A percentile compares a stretch with the other conserved stretches of the same genome.
Conservation (phyloP, 2,113 vertebrate genomes). For the Suricata suricatta region DNA sequence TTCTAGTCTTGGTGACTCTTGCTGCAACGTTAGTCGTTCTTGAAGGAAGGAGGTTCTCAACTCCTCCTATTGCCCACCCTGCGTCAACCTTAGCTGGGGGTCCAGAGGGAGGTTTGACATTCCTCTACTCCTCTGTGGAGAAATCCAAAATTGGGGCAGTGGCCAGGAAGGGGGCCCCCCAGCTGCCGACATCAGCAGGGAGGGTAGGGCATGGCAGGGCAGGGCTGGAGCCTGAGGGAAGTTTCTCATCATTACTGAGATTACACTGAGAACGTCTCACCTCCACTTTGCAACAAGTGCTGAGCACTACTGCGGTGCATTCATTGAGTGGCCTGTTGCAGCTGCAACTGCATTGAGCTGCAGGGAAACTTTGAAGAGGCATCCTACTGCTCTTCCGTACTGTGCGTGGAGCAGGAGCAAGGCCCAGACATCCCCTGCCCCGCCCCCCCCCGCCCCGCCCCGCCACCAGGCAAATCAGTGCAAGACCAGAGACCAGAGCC, state of each 20-base stretch:
- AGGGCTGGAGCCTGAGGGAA: conserved; percentile 71
- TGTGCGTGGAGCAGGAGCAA: neutral
- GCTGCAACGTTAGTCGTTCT: neutral
- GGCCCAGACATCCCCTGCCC: neutral
- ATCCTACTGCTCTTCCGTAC: neutral
- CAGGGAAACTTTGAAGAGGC: neutral
- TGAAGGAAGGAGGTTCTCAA: neutral
- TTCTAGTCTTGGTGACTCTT: neutral
- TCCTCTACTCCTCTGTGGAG: neutral
- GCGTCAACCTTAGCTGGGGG: neutral
- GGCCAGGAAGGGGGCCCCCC: conserved; percentile 63
- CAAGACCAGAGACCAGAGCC: neutral
- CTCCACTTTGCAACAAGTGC: neutral
- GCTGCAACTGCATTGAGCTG: rapidly evolving
- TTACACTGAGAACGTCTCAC: conserved; percentile 49
- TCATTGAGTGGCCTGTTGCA: neutral
- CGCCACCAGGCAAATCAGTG: neutral
- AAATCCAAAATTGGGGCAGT: neutral
- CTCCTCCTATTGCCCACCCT: neutral
- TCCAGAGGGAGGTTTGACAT: neutral
- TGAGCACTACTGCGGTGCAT: neutral
- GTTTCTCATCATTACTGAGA: conserved; percentile 71
- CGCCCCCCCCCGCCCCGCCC: no score
- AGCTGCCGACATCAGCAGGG: conserved; percentile 64
- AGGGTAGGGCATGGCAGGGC: conserved; percentile 74